phyloP scores from a whole-genome alignment of 2,113 vertebrate species.

The Actenoides lindsayi region DNA sequence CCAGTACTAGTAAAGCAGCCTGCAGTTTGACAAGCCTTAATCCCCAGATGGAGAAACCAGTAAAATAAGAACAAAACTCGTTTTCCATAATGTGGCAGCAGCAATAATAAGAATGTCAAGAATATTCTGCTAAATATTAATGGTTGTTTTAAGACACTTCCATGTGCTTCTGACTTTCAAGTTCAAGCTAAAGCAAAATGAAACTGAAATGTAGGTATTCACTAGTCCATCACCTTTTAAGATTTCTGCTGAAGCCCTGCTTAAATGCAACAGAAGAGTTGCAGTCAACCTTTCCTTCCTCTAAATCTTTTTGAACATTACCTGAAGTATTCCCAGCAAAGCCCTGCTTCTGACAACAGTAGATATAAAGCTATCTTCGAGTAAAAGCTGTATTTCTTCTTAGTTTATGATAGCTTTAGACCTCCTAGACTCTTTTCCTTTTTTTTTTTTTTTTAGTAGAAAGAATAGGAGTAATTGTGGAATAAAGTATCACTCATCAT shows the following conservation, averaged over 20 bases:
- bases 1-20: neutral
- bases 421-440: neutral
- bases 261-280: neutral
- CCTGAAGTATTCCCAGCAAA: neutral
- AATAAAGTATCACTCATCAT: neutral
- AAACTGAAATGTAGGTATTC: neutral
- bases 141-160: neutral
- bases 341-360: neutral
- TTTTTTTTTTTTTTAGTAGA: neutral
- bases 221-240: neutral
- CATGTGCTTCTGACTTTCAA: neutral
- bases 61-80: neutral
- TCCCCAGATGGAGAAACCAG: neutral
- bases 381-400: neutral
- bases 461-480: conserved; percentile 2
- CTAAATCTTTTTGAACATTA: neutral
- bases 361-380: neutral
- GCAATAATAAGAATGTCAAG: neutral
- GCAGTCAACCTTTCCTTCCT: neutral
- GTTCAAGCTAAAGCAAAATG: neutral
- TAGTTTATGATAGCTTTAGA: neutral
- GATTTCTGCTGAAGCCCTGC: neutral
- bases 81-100: neutral
- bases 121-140: neutral
- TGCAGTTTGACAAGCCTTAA: neutral